Base-by-base conservation (phyloP, 1,140 invertebrate genomes). In the Zaprionus vittiger region DNA sequence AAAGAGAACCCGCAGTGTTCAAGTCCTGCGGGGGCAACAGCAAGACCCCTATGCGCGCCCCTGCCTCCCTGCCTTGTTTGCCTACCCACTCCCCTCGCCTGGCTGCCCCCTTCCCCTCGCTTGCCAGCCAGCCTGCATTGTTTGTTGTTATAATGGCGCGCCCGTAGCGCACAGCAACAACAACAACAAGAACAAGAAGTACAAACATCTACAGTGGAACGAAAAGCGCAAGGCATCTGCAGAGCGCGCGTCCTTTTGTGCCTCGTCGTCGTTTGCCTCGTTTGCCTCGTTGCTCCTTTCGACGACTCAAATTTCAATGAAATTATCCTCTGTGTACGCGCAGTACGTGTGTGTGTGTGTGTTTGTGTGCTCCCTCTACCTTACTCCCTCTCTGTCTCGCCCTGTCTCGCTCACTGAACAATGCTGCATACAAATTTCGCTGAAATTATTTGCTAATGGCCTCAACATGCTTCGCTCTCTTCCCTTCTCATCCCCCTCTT, bases 261-360 rank as follows among this genome's bases (percentile, higher is more conserved):
- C 47, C 6, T 52, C 47, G 11, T 89, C 62, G 38, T 65, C 60
- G 69, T 62, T 62, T 57, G 70, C 62, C 56, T 65, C 60, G 69
- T 62, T 62, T 57, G 60, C 73, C 9, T 34, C 31, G 31, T 34
- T 87, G 85, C 86, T 89, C 81, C 81, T 89, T 89, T 90, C 71
- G 77, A 63, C 86, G 79, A 85, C 89, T 91, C 89, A 91, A 91
- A 91, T 91, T 91, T 91, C 89, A 91, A 91, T 91, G 89, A 91
- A 91, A 91, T 91, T 90, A 91, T 91, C 89, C 84, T 91, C 17
- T 55, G 26, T 17, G 31, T 34, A 34, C 31, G 31, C 9, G 31
- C 31, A 34, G 31, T 60, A 11, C n/a, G 3, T 31, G 55, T 15
- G 17, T 70, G 17, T 60, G 17, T 66, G 20, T 63, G n/a, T 31